Percentiles rank a stretch among this genome's conserved stretches.
Evolutionary conservation across 2,113 vertebrate genomes (phyloP).

Genomic region (Eidolon helvum): DNA sequence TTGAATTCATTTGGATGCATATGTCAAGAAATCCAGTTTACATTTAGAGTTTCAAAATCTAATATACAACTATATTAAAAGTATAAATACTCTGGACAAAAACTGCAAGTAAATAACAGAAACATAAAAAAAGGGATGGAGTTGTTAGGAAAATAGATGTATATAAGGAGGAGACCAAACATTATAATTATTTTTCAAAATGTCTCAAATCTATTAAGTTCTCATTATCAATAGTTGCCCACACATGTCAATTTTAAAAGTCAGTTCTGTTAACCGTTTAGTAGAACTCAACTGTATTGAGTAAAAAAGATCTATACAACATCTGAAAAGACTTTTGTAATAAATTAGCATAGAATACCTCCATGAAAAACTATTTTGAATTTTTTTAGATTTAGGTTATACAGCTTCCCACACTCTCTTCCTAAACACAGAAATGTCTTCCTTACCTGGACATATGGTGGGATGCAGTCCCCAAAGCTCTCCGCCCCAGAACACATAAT

Average conservation of each 20-base stretch:
- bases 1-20: background rate
- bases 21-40: conserved; percentile 28
- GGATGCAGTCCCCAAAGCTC: conserved; percentile 96
- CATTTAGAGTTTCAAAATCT: background rate
- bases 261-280: conserved; percentile 5
- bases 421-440: conserved; percentile 13
- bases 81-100: background rate
- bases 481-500: conserved; percentile 95
- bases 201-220: conserved; percentile 1
- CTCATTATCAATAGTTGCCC: background rate
- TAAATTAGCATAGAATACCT: conserved; percentile 8
- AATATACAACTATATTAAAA: background rate
- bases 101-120: background rate
- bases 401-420: background rate
- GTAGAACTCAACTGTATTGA: background rate
- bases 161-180: background rate
- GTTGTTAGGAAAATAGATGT: conserved; percentile 1
- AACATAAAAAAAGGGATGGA: background rate
- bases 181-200: conserved; percentile 6
- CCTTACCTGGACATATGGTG: conserved; percentile 99
- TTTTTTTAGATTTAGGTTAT: background rate
- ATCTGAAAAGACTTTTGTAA: background rate
- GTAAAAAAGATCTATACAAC: background rate
- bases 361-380: background rate
- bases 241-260: conserved; percentile 17